Evolutionary conservation across 2,113 vertebrate species (phyloP).

Genomic region (Salvator merianae): DNA sequence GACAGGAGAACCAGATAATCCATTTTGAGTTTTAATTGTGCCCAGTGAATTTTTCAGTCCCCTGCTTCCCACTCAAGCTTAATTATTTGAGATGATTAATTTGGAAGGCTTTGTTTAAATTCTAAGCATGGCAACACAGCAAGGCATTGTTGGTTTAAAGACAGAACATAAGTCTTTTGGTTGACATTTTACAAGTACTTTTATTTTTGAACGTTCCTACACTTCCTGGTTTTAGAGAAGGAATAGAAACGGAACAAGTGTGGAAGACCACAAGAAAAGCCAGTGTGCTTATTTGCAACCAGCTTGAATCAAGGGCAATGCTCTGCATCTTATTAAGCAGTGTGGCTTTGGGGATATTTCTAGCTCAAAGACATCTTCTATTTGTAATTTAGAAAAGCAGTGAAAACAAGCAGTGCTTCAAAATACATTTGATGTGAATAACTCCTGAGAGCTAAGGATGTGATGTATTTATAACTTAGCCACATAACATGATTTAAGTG

Average conservation of each 20-base stretch:
- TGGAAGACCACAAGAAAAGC: background rate
- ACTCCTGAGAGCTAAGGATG: background rate
- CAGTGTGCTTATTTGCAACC: constrained; percentile 20
- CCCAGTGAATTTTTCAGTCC: background rate
- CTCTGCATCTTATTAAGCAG: constrained; percentile 2
- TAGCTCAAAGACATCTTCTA: background rate
- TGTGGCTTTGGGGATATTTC: background rate
- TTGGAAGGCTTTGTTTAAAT: background rate
- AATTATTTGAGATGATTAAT: background rate
- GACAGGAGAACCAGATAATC: background rate
- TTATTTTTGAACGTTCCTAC: constrained; percentile 20
- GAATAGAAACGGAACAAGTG: constrained; percentile 24
- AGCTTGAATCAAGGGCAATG: background rate
- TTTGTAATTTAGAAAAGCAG: background rate
- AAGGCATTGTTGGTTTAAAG: background rate
- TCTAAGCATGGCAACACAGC: constrained; percentile 1
- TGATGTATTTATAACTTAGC: too few species aligned
- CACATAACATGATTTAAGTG: too few species aligned
- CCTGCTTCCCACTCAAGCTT: background rate
- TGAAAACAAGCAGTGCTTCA: background rate
- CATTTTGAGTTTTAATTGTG: background rate
- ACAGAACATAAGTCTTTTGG: background rate
- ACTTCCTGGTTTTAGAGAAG: constrained; percentile 30
- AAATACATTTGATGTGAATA: background rate
- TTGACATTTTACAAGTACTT: constrained; percentile 35